Evolutionary conservation across 2,797 vertebrate species (phyloP).

Genomic region (Enteromius radiatus): DNA sequence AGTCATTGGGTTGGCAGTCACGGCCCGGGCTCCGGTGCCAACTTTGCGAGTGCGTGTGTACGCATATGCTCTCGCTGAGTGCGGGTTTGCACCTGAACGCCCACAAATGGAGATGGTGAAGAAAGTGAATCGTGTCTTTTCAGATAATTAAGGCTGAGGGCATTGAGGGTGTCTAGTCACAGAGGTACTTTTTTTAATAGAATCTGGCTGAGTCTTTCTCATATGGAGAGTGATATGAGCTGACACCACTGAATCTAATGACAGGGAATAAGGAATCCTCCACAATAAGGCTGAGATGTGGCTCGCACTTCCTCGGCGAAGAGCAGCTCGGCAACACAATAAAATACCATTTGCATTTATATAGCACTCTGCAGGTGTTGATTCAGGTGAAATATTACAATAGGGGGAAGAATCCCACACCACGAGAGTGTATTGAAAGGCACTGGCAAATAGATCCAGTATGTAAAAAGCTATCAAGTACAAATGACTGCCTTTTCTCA

Average conservation of each 20-base stretch:
- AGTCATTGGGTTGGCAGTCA: conserved; percentile 60
- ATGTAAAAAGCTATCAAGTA: conserved; percentile 54
- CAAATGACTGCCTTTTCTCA: conserved; percentile 57
- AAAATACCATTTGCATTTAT: conserved; percentile 67
- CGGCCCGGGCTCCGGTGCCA: conserved; percentile 24
- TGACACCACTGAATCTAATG: conserved; percentile 61
- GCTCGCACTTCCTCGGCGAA: conserved; percentile 40
- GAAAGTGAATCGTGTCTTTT: conserved; percentile 42
- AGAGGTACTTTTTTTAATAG: conserved; percentile 55
- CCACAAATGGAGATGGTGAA: conserved; percentile 35
- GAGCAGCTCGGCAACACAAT: conserved; percentile 52
- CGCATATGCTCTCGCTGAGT: neutral
- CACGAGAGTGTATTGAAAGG: conserved; percentile 51
- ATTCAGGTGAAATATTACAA: conserved; percentile 65
- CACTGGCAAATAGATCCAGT: conserved; percentile 55
- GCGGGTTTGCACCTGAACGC: neutral
- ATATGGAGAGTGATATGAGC: conserved; percentile 58
- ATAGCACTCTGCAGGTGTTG: conserved; percentile 63
- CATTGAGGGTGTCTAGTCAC: conserved; percentile 29
- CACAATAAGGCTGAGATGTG: conserved; percentile 51
- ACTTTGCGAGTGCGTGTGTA: neutral
- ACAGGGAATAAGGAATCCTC: conserved; percentile 58
- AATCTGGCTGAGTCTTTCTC: conserved; percentile 47
- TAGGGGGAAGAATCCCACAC: conserved; percentile 45
- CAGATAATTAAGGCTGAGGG: conserved; percentile 57